Base-by-base conservation (phyloP, 2,113 vertebrate species). In the Tetraodon nigroviridis region DNA sequence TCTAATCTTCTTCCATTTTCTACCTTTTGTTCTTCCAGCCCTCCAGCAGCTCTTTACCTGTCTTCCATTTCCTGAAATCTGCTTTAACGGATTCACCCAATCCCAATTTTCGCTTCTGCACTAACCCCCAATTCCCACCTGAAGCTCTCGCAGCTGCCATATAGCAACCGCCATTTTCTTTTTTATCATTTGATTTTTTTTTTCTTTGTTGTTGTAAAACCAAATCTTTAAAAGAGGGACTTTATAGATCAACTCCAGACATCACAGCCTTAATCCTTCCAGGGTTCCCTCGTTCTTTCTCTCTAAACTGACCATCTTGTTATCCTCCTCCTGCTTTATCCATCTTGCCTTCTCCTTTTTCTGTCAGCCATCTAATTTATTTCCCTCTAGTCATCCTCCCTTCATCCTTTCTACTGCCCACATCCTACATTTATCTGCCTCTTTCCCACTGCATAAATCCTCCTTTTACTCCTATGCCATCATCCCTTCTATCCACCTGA, bases 1-100 rank as follows among this genome's bases (percentile, higher is more conserved):
- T 45, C 63, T 65, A 67, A 68, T 63, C 59, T 1, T 3, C 48
- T 51, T 56, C 53, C 63, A 17, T 55, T 27, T 51, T 17, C 18
- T 12, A 5, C 22, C 27, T 53, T 1, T 16, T 4, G 14, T 62
- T 58, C 21, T 32, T 46, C 18, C 27, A 24, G 1, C 11, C 47
- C 14, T 17, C 7, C 7, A 7, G 18, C 41, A 46, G 22, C 18
- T 1, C 18, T 40, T 10, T 14, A 20, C 51, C 15, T 45, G 16
- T 4, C 16, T 52, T 37, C 16, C 27, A 11, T 46, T 17, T 17
- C 42, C 44, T n/a, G 44, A n/a, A n/a, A 11, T 27, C 24, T 37
- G 32, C 32, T 12, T 37, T 12, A 37, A 1, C 10, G 11, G 32
- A 37, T 37, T 37, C 11, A 10, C 8, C 32, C 32, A 12, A 37